phyloP scores from a whole-genome alignment of 2,113 vertebrate genomes.

The Elanus axillaris region DNA sequence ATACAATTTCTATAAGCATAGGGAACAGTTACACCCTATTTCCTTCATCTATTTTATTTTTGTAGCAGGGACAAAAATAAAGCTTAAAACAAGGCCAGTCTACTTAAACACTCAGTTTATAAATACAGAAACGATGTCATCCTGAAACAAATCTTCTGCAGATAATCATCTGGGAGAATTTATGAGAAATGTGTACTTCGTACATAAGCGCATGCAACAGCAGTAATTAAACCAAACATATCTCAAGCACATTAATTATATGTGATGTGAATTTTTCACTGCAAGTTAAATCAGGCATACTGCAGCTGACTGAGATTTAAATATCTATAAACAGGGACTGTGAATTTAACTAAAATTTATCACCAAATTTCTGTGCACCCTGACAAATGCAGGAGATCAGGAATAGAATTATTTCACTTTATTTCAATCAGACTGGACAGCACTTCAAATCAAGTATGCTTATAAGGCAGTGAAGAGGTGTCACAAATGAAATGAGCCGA shows the following conservation, averaged over 20 bases:
- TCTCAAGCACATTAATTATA: background rate
- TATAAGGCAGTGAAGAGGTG: background rate
- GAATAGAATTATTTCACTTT: background rate
- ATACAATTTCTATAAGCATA: background rate
- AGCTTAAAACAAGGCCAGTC: background rate
- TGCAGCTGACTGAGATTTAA: background rate
- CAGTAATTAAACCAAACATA: conserved; percentile 41
- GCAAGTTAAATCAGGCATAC: background rate
- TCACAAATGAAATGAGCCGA: background rate
- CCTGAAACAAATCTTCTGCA: background rate
- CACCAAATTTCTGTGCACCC: background rate
- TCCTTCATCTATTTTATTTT: background rate
- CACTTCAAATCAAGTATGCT: background rate
- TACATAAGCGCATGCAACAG: background rate
- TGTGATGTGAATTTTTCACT: conserved; percentile 2
- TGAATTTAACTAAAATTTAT: background rate
- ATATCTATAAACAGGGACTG: background rate
- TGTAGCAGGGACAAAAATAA: background rate
- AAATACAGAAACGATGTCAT: background rate
- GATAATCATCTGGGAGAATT: background rate
- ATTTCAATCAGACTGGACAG: background rate
- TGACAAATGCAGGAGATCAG: background rate
- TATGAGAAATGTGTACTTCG: background rate
- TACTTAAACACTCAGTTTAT: background rate
- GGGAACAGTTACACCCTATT: background rate